Base-by-base conservation (phyloP, 2,113 vertebrate species). In the Dromiciops gliroides region DNA sequence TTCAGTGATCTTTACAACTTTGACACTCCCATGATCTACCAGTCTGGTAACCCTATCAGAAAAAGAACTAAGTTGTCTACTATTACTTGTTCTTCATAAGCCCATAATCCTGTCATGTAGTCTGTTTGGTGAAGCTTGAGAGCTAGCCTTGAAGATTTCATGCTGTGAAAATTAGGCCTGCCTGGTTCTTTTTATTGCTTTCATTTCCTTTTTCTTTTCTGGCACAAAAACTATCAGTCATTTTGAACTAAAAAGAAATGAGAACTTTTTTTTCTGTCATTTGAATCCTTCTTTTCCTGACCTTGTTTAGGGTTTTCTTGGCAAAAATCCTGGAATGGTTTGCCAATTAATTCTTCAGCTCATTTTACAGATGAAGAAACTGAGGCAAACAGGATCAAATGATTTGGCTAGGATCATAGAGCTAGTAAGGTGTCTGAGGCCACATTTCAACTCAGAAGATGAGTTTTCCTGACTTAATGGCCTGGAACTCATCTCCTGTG, bases 371-470 rank as follows among this genome's bases (percentile, higher is more conserved):
- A n/a, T 37, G 12, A 67, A 3, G 60, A 37, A 67, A 67, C 31
- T n/a, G 31, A 67, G 60, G 12, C 60, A 67, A 67, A 67, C 12
- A 67, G 60, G 31, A 31, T 67, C 16, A 67, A 67, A 14, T 37
- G 12, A 16, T 5, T 37, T 67, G 11, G 0, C 12, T 3, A 5
- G 14, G 12, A 1, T 37, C 3, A 12, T 9, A 60, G 0, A 37
- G 60, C 4, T 67, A 67, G 10, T 3, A 67, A 67, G 12, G 12
- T 37, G 12, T 37, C 9, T 67, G 31, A 67, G 60, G 4, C 12
- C 60, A 67, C 60, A 67, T 37, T 67, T 67, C 31, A 37, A 67
- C 12, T 60, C 28, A 60, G 26, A 60, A 60, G 56, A 60, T 60
- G 56, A 56, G 26, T 60, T 0, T 60, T 31, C 28, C 56, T 60